Evolutionary conservation across 2,888 invertebrate species (phyloP).

Genomic region (Celastrina argiolus): DNA sequence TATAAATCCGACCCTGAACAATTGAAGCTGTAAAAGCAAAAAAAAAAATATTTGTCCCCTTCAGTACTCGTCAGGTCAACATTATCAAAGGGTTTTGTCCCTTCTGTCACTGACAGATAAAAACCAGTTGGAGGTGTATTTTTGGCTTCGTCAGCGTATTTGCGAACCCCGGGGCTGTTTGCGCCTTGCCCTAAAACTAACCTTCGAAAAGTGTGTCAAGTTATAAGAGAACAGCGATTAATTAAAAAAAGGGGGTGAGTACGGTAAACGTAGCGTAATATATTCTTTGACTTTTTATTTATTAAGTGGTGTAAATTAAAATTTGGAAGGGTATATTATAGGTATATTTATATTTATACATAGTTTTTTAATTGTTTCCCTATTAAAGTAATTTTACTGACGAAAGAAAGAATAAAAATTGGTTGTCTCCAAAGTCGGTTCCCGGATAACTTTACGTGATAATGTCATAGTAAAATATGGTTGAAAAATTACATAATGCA

Average conservation of each 20-base stretch:
- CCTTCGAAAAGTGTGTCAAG: slow-evolving; percentile 43
- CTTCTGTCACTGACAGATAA: slow-evolving; percentile 69
- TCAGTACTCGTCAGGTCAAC: slow-evolving; percentile 43
- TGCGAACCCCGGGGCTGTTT: slow-evolving; percentile 71
- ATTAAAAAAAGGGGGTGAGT: not conserved
- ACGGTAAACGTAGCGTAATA: too few relatives aligned
- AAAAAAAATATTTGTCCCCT: slow-evolving; percentile 1
- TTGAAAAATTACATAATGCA: too few relatives aligned
- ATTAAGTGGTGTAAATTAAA: too few relatives aligned
- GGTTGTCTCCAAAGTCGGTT: too few relatives aligned
- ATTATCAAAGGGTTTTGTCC: slow-evolving; percentile 57
- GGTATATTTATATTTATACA: too few relatives aligned
- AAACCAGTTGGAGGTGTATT: slow-evolving; percentile 61
- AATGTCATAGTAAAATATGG: too few relatives aligned
- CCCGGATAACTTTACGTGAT: too few relatives aligned
- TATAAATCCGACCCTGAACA: slow-evolving; percentile 4
- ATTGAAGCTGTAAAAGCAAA: not conserved
- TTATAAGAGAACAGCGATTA: slow-evolving; percentile 26
- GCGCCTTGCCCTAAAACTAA: slow-evolving; percentile 66
- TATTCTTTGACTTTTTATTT: not conserved
- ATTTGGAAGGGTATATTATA: too few relatives aligned
- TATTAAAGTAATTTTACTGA: too few relatives aligned
- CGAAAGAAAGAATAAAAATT: too few relatives aligned
- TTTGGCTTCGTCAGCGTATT: slow-evolving; percentile 73
- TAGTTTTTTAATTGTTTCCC: too few relatives aligned